These are phyloP conservation scores for Rosalia funebris DNA, from an alignment of 2,888 invertebrate species.

Conservation along the genomic window DNA sequence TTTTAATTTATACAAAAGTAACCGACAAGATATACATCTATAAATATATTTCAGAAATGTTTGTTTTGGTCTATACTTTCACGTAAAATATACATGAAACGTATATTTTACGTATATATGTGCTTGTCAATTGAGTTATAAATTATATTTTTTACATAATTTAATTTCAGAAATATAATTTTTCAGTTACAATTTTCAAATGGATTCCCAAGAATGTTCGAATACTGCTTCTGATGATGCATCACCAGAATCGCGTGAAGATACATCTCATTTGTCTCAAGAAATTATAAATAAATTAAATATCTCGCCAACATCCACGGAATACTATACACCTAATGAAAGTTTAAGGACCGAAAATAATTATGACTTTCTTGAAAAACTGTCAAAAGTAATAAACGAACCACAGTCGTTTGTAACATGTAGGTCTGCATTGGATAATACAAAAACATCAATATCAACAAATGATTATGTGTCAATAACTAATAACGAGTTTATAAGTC, in stretches of 20 bases:
- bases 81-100: no score
- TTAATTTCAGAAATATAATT: no score
- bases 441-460: neutral
- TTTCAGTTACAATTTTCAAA: constrained; percentile 5
- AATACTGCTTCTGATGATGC: neutral
- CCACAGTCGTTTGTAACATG: neutral
- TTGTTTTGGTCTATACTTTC: neutral
- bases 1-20: neutral
- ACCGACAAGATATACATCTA: neutral
- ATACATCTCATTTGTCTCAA: neutral
- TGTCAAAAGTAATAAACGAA: constrained; percentile 8
- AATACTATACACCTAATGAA: constrained; percentile 24
- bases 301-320: constrained; percentile 15
- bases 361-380: constrained; percentile 15
- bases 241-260: constrained; percentile 2
- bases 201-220: neutral
- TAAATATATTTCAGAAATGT: neutral
- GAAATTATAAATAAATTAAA: constrained; percentile 10
- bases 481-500: neutral
- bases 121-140: no score
- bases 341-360: constrained; percentile 4
- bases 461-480: neutral
- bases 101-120: no score
- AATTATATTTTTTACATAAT: no score
- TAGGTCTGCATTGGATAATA: constrained; percentile 10